Conservation (phyloP, 1,140 invertebrate species). For the Augochlora pura region DNA sequence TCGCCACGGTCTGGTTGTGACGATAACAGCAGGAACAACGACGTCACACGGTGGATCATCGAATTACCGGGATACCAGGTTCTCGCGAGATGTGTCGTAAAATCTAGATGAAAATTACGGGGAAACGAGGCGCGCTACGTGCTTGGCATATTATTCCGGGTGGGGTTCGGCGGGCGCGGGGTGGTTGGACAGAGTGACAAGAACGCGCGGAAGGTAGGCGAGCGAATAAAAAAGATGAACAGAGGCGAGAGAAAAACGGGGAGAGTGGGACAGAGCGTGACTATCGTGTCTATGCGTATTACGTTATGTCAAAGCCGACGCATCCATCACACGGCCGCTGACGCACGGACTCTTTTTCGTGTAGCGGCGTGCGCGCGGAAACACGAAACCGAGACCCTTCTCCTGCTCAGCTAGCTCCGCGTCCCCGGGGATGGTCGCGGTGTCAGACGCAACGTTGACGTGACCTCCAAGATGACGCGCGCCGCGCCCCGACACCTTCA, state of each 20-base stretch:
- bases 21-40: not conserved
- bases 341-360: constrained; percentile 43
- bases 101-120: constrained; percentile 46
- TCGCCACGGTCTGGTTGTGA: not conserved
- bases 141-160: constrained; percentile 34
- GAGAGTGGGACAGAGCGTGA: constrained; percentile 29
- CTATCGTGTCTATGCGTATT: constrained; percentile 65
- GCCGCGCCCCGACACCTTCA: constrained; percentile 42
- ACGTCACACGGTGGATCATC: constrained; percentile 12
- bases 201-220: not conserved
- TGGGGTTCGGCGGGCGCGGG: not conserved
- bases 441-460: constrained; percentile 53
- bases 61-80: constrained; percentile 20
- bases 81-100: constrained; percentile 31
- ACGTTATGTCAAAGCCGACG: constrained; percentile 69
- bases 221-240: constrained; percentile 2
- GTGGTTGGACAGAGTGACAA: not conserved
- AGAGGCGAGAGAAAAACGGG: not conserved
- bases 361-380: not conserved
- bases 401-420: constrained; percentile 13
- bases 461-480: constrained; percentile 57
- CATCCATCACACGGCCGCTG: constrained; percentile 69
- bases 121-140: constrained; percentile 39
- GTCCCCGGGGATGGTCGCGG: constrained; percentile 50
- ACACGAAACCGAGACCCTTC: constrained; percentile 16